A percentile compares a stretch with the other conserved stretches of the same genome.
Conservation (phyloP, 2,888 invertebrate genomes). For the Drosophila lutescens region DNA sequence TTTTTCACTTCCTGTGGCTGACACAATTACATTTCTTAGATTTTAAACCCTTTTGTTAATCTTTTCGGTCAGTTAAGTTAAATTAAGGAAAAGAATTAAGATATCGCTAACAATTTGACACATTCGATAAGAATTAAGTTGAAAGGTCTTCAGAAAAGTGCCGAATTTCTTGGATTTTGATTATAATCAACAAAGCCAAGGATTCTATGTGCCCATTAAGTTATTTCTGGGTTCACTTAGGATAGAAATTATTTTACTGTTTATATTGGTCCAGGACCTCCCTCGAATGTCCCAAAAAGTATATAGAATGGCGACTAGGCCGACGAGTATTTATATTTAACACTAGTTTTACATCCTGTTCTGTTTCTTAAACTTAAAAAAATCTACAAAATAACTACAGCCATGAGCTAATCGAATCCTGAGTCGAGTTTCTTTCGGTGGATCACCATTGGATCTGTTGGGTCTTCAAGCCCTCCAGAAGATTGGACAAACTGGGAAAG, state of each 20-base stretch:
- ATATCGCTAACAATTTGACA: background rate
- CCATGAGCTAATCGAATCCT: slow-evolving; percentile 1
- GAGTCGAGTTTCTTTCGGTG: background rate
- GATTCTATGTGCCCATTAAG: no score
- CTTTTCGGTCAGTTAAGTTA: no score
- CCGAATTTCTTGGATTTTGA: background rate
- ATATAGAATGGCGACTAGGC: background rate
- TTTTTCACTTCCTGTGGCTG: background rate
- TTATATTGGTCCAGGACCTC: background rate
- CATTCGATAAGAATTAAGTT: background rate
- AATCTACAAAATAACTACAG: slow-evolving; percentile 15
- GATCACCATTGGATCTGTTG: slow-evolving; percentile 75
- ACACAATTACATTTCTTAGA: background rate
- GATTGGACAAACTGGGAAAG: slow-evolving; percentile 62
- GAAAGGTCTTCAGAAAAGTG: background rate
- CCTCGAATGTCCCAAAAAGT: slow-evolving; percentile 4
- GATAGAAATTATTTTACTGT: background rate
- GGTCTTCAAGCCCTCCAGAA: slow-evolving; percentile 70
- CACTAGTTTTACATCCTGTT: slow-evolving; percentile 14
- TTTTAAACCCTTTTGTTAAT: background rate
- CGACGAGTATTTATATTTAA: slow-evolving; percentile 3
- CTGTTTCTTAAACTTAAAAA: slow-evolving; percentile 10
- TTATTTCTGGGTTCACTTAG: background rate
- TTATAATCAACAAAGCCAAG: background rate
- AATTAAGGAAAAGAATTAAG: background rate